Base-by-base conservation (phyloP, 2,888 invertebrate genomes). In the Trissolcus brochymenae region DNA sequence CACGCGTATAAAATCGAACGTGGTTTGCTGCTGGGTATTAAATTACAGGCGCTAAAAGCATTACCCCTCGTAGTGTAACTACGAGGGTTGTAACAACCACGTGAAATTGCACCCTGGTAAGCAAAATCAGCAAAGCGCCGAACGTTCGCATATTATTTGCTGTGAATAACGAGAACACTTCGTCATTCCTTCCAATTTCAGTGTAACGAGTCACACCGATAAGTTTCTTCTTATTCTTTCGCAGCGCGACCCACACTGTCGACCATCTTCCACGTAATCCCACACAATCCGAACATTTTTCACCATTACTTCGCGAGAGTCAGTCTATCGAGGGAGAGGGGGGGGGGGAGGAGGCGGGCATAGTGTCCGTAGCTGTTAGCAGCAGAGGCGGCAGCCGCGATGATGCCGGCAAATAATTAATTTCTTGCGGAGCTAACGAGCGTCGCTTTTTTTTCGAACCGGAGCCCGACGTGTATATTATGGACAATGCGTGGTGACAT, bases 141-240 rank as follows among this genome's bases (percentile, higher is more conserved):
- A 76, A 80, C 72, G 82, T 83, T 83, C 85, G 85, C 85, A 86
- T 88, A 88, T 87, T 87, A 86, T 87, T 86, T 85, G 83, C 83
- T 82, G 85, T 88, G 88, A 89, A 88, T 89, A 88, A 88, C 85
- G 88, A 87, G 85, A 85, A 83, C 86, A 86, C 87, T 89, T 86
- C 86, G 88, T 89, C 88, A 89, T 89, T 88, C 87, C 87, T 87
- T 88, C 88, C 88, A 88, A 88, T 88, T 88, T 89, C 86, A 88
- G 88, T 88, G 87, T 88, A 89, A 89, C 88, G 87, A 89, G 88
- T 87, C 87, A 87, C 88, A 88, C 88, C 88, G 88, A 88, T 89
- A 88, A 87, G 83, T 87, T 88, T 86, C 84, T 87, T 87, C 88
- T 87, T 88, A 88, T 88, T 88, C 87, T 88, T 87, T 84, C 82